Evolutionary conservation across 2,888 invertebrate genomes (phyloP), one percentile per base, ranked within the genome.

Genomic region (Entomobrya proxima): DNA sequence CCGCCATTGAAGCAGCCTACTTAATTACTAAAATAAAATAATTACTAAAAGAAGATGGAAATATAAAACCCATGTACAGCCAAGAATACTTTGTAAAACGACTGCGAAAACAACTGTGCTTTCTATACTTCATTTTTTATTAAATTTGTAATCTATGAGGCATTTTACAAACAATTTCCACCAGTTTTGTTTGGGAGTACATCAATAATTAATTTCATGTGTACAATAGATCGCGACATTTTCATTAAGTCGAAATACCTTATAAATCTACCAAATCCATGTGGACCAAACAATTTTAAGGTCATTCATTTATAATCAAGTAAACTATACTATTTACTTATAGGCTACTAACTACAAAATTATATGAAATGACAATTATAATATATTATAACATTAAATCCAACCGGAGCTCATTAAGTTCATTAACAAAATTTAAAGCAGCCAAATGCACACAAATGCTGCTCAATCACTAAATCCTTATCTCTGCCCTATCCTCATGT

Each of bases 81-180:
- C n/a, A n/a, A 74, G 2, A 47, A 74, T 74, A n/a, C 13, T 21
- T 18, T 64, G 37, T 35, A 64, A 72, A 74, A 52, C 64, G 82
- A 74, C 75, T 82, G 82, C 64, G 50, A 64, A 61, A 72, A 72
- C 40, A 78, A 69, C 72, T 77, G 78, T 84, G 83, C 77, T 76
- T 67, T 69, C 64, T 64, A 55, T 24, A 18, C 55, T 81, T 58
- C 55, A 37, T 81, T 15, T 18, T 72, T 72, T 47, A 47, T 15
- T 47, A 15, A 47, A 47, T 47, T 47, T 47, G 37, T 5, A 37
- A 37, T 37, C 11, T 11, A 37, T 37, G 37, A 37, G 11, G 11
- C 37, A 37, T 7, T 5, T 37, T 5, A 11, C 11, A 37, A 5
- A 37, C 11, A 7, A 7, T 37, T 11, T 37, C 11, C 5, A 37